Evolutionary conservation across 2,888 invertebrate genomes (phyloP), one percentile per base, ranked within the genome.

Genomic region (Watsonalla binaria): DNA sequence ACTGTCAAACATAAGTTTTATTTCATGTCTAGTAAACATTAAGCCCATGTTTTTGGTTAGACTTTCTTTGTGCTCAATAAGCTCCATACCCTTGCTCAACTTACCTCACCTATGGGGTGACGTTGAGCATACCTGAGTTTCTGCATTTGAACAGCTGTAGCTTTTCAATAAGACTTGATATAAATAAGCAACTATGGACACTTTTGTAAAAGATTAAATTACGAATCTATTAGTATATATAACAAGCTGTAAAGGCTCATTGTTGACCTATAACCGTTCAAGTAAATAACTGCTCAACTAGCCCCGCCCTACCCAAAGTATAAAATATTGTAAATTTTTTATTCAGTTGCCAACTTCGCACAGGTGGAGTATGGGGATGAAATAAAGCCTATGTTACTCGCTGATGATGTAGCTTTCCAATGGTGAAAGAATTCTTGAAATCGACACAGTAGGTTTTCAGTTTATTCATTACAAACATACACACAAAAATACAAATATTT

Each of bases 51-150:
- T 46, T 46, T 46, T 4, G 46, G 46, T 9, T 46, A 46, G 15
- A 46, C 15, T 8, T 60, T 56, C 56, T 62, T 53, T 58, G 46
- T 64, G 58, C 63, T 68, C 58, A 63, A 63, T 33, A 58, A 62
- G 54, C 63, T 59, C 59, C 60, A 65, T 64, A 61, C 61, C 62
- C 58, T 58, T 63, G 63, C 65, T 63, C 64, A 63, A 65, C 63
- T 65, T 65, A 62, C 65, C 65, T 55, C 62, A 62, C 63, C 63
- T 53, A 59, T 64, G 66, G 65, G 64, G 63, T 61, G n/a, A 66
- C 59, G 47, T 65, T 63, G 63, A 66, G 61, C 62, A 56, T 58
- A 37, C 14, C 51, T 61, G 59, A 67, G 58, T 59, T 63, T 59
- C 58, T 62, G 54, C 59, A 62, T 52, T 58, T 61, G 59, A 63